phyloP scores from a whole-genome alignment of 2,113 vertebrate genomes.

The Eudorcas thomsonii region DNA sequence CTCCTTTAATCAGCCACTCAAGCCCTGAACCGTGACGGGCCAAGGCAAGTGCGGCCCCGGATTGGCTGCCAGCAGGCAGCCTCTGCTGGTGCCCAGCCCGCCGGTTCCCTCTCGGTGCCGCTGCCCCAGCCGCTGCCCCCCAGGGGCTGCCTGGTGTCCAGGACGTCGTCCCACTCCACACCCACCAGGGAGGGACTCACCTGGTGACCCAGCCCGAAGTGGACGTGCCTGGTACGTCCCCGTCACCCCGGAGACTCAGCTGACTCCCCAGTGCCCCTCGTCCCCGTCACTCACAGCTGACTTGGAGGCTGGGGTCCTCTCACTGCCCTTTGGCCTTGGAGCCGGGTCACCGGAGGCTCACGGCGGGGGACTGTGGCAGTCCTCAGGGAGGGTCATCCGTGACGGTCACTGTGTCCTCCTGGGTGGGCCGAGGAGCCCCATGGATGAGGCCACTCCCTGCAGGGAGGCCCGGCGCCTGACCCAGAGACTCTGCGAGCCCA shows the following conservation, averaged over 20 bases:
- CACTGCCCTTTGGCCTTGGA: background rate
- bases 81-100: background rate
- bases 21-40: background rate
- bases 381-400: background rate
- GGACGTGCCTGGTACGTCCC: accelerated
- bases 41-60: background rate
- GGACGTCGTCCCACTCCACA: accelerated
- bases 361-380: accelerated
- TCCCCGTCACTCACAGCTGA: accelerated
- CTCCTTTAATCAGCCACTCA: background rate
- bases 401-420: accelerated
- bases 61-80: background rate
- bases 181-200: accelerated
- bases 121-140: background rate
- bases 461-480: accelerated
- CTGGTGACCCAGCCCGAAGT: background rate
- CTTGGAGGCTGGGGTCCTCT: background rate
- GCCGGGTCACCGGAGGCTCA: background rate
- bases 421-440: background rate
- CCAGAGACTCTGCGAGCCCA: background rate
- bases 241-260: accelerated
- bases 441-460: background rate
- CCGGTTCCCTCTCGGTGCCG: accelerated
- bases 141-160: background rate
- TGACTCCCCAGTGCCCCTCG: accelerated